Evolutionary conservation across 1,140 invertebrate species (phyloP), one percentile per base, ranked within the genome.

Genomic region (Heterodera schachtii): DNA sequence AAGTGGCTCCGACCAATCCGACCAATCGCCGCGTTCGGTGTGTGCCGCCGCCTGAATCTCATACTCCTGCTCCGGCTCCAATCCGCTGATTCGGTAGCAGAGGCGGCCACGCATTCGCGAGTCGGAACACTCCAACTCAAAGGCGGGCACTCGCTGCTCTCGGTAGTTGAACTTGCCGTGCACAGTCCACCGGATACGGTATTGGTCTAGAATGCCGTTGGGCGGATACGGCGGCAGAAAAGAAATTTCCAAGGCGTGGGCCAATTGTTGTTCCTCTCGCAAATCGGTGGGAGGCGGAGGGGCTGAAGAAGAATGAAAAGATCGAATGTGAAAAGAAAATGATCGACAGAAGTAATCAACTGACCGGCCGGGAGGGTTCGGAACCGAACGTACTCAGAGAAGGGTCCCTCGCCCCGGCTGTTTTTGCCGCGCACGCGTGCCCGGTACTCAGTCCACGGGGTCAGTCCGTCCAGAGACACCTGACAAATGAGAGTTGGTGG

Each of bases 31-130:
- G n/a, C 82, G 75, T 75, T 90, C 86, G 31, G 89, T 90, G 79
- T 90, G 87, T 31, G 88, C 88, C 21, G 88, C 85, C 16, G 89
- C 88, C 76, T 88, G 87, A 46, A 89, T 90, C 31, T 85, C 83
- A 79, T 90, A 89, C 73, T 89, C 86, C 75, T 88, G 80, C 79
- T 90, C 89, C n/a, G 88, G 89, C 74, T 89, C 88, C 66, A 89
- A 78, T 60, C 87, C 84, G 13, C 79, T 81, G 16, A 89, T 77
- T 47, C 88, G 69, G 76, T 89, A 89, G 81, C 88, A 89, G 5
- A 89, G 84, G 21, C 89, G 80, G 66, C 88, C 89, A 16, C 79
- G 73, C 77, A 85, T 87, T 47, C 76, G 76, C 4, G 83, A 79
- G 47, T 86, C 86, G 11, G 88, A 89, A 74, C 88, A 89, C 77